Conservation (phyloP, 2,113 vertebrate species). For the Protomyctophum bolini region DNA sequence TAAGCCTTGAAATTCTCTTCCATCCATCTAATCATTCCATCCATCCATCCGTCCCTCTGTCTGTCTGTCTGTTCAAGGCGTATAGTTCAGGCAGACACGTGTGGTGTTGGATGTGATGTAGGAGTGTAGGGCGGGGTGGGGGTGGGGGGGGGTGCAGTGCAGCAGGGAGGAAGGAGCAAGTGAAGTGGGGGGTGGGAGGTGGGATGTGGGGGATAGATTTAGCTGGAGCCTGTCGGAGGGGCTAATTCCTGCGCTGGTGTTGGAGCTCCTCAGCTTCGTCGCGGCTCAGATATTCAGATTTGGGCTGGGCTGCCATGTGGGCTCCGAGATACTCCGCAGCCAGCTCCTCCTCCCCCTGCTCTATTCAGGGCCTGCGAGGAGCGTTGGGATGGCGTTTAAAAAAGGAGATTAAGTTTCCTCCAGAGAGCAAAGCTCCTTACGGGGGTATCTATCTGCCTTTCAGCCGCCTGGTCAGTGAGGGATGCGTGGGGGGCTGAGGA, state of each 20-base stretch:
- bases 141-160: neutral
- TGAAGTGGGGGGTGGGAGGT: constrained; percentile 32
- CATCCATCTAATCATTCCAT: constrained; percentile 17
- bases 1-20: constrained; percentile 18
- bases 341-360: constrained; percentile 58
- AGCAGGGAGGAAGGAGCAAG: neutral
- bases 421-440: constrained; percentile 83
- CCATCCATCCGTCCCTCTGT: constrained; percentile 9
- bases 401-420: constrained; percentile 84
- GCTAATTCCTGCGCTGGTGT: constrained; percentile 78
- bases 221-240: constrained; percentile 63
- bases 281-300: constrained; percentile 81
- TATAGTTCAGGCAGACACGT: constrained; percentile 36
- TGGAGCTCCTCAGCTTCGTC: constrained; percentile 68
- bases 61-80: neutral
- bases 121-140: constrained; percentile 28
- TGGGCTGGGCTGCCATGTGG: constrained; percentile 80
- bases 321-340: constrained; percentile 75
- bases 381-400: constrained; percentile 79
- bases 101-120: constrained; percentile 22
- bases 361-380: constrained; percentile 74
- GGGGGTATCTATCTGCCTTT: constrained; percentile 82
- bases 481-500: constrained; percentile 61
- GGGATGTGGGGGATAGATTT: constrained; percentile 65
- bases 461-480: constrained; percentile 80